Percentiles rank a stretch among this genome's conserved stretches.
Evolutionary conservation across 2,888 invertebrate genomes (phyloP).

Genomic region (Villa cingulata): DNA sequence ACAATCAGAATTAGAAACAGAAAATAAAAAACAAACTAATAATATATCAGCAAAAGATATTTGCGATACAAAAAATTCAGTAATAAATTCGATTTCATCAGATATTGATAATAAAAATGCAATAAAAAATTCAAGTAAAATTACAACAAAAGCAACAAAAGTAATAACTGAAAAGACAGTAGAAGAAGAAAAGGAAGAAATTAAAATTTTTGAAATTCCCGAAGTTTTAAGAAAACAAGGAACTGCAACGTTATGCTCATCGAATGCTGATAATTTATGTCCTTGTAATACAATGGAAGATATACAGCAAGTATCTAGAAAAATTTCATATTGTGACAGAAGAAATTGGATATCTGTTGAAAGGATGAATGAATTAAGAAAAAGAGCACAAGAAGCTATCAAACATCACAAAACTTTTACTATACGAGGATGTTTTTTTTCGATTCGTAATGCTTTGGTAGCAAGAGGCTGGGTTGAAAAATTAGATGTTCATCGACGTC

Average conservation of each 20-base stretch:
- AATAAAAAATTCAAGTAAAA: not conserved
- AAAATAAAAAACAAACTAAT: no score
- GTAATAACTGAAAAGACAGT: not conserved
- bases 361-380: constrained; percentile 48
- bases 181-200: not conserved
- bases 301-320: constrained; percentile 11
- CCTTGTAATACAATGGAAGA: constrained; percentile 13
- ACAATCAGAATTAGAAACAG: no score
- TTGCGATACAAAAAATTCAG: no score
- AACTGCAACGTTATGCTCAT: constrained; percentile 10
- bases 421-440: constrained; percentile 57
- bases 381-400: constrained; percentile 50
- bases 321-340: constrained; percentile 20
- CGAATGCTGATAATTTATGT: constrained; percentile 10
- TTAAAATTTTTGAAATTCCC: constrained; percentile 5
- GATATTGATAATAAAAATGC: no score
- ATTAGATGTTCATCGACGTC: constrained; percentile 31
- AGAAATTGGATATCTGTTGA: constrained; percentile 47
- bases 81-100: no score
- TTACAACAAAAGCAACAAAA: not conserved
- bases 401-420: constrained; percentile 52
- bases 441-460: constrained; percentile 52
- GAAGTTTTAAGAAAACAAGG: constrained; percentile 14
- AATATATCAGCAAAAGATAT: no score
- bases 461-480: constrained; percentile 54